Evolutionary conservation across 2,113 vertebrate species (phyloP).

Genomic region (Anas platyrhynchos): DNA sequence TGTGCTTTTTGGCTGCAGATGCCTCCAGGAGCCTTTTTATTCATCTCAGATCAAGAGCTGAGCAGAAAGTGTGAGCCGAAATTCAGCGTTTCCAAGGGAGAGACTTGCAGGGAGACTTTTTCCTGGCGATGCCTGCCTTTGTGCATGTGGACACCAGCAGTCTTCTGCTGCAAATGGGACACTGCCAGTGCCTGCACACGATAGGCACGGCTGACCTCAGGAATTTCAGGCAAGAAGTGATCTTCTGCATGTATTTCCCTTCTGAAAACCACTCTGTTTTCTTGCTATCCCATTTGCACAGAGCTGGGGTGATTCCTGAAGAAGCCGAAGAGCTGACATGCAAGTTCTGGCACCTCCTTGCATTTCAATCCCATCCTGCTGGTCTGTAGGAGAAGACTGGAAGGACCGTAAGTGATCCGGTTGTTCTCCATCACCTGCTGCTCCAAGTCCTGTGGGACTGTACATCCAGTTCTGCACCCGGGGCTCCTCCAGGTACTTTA

Average conservation of each 20-base stretch:
- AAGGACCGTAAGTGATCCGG: background rate
- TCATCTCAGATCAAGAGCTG: background rate
- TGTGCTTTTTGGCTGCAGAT: background rate
- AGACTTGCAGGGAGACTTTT: background rate
- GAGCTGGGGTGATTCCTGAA: accelerated
- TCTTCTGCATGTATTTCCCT: background rate
- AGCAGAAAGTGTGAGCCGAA: background rate
- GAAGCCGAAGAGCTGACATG: background rate
- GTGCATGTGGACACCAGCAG: accelerated
- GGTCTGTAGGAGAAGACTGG: accelerated
- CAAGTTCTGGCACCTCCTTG: background rate
- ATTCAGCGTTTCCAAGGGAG: background rate
- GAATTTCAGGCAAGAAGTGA: background rate
- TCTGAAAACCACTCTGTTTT: background rate
- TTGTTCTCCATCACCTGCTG: accelerated
- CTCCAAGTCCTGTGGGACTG: background rate
- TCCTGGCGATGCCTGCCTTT: background rate
- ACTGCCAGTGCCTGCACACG: background rate
- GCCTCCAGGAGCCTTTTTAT: background rate
- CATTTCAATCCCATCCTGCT: accelerated
- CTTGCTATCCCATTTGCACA: background rate
- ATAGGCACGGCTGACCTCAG: background rate
- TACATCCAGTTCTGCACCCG: accelerated
- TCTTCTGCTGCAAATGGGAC: accelerated
- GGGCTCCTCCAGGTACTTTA: background rate